A percentile compares a stretch with the other conserved stretches of the same genome.
Evolutionary conservation across 2,888 invertebrate genomes (phyloP).

Genomic region (Timema cristinae): DNA sequence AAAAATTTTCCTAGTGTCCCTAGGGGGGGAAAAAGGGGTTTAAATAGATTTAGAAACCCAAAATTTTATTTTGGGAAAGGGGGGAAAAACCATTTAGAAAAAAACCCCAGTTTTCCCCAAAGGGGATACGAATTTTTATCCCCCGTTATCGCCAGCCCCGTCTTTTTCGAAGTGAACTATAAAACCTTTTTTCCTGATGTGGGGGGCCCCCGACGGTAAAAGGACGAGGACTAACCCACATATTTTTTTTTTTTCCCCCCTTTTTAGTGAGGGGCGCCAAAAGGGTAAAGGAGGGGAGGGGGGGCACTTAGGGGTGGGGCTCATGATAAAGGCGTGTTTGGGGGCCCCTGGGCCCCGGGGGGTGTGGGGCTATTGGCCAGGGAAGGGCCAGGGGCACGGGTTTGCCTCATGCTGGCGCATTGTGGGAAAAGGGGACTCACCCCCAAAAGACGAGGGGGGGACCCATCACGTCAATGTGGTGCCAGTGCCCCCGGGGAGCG

Average conservation of each 20-base stretch:
- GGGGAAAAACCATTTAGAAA: too few species aligned
- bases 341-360: conserved; percentile 71
- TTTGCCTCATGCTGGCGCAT: conserved; percentile 71
- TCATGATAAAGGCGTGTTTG: conserved; percentile 54
- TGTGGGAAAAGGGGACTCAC: conserved; percentile 69
- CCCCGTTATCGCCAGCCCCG: too few species aligned
- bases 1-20: too few species aligned
- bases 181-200: background rate
- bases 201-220: background rate
- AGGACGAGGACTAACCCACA: background rate
- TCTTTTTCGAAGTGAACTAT: background rate
- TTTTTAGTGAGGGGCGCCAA: conserved; percentile 52
- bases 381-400: conserved; percentile 69
- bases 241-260: background rate
- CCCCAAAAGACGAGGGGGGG: conserved; percentile 54
- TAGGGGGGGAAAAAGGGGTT: too few species aligned
- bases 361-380: conserved; percentile 71
- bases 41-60: too few species aligned
- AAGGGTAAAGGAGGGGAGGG: conserved; percentile 56
- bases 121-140: too few species aligned
- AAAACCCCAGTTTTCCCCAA: too few species aligned
- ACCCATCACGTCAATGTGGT: conserved; percentile 45
- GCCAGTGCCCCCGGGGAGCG: conserved; percentile 44
- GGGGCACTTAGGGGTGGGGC: conserved; percentile 27
- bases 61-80: too few species aligned